phyloP scores from a whole-genome alignment of 2,888 invertebrate genomes.

The Neoscelio sp. region DNA sequence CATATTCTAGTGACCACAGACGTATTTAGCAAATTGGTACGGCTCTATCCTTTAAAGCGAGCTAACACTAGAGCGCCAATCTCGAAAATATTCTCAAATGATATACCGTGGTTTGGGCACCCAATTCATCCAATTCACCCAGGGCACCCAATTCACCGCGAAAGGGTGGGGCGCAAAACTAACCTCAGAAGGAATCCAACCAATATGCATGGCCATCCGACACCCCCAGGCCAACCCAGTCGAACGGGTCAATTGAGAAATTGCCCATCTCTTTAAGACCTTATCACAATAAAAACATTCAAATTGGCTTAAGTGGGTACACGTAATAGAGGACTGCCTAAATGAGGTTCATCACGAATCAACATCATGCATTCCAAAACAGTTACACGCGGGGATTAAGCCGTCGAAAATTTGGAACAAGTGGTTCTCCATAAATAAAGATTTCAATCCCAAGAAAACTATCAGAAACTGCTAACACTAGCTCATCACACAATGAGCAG shows the following conservation, averaged over 20 bases:
- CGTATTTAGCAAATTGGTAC: slow-evolving; percentile 60
- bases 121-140: not conserved
- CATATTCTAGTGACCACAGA: slow-evolving; percentile 53
- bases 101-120: not conserved
- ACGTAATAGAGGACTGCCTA: not conserved
- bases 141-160: slow-evolving; percentile 19
- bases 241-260: slow-evolving; percentile 4
- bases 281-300: not conserved
- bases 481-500: not conserved
- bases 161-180: slow-evolving; percentile 7
- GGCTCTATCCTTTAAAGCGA: not conserved
- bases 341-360: slow-evolving; percentile 10
- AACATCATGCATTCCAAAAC: not conserved
- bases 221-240: slow-evolving; percentile 22
- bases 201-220: not conserved
- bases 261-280: not conserved
- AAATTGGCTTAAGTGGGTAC: slow-evolving; percentile 5
- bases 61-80: slow-evolving; percentile 24
- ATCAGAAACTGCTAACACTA: not conserved
- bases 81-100: not conserved
- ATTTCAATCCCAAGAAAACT: not conserved
- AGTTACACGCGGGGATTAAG: not conserved
- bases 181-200: not conserved
- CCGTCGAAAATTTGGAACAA: not conserved
- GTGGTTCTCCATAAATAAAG: not conserved